Evolutionary conservation across 2,797 vertebrate species (phyloP).

Genomic region (Cichlasoma orientale): DNA sequence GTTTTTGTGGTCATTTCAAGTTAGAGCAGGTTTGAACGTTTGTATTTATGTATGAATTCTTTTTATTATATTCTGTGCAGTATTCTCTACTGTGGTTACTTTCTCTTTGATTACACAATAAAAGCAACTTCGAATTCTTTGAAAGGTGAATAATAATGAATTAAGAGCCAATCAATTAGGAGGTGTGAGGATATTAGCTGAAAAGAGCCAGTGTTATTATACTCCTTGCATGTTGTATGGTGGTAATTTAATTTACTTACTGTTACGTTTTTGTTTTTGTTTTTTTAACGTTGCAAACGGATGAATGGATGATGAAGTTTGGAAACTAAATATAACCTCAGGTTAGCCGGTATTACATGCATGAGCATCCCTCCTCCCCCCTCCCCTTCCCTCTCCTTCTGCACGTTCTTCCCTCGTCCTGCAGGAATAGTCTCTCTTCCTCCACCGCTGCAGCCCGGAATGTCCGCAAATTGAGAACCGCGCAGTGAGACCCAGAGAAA

Average conservation of each 20-base stretch:
- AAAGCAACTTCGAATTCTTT: not conserved
- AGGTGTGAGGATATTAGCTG: not conserved
- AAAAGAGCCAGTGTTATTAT: rapidly evolving
- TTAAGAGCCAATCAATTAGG: not conserved
- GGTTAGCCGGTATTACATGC: slow-evolving; percentile 2
- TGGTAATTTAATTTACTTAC: not conserved
- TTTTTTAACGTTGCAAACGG: not conserved
- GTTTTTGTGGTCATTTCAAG: no score
- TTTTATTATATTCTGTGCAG: not conserved
- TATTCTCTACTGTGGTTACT: not conserved
- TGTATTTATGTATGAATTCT: not conserved
- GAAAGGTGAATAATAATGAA: not conserved
- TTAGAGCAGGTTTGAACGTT: not conserved
- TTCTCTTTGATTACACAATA: not conserved
- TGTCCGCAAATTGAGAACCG: slow-evolving; percentile 66
- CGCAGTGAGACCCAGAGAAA: slow-evolving; percentile 17
- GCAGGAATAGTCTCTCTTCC: slow-evolving; percentile 69
- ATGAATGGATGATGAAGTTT: not conserved
- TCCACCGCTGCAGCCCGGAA: slow-evolving; percentile 71
- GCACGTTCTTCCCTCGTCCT: slow-evolving; percentile 70
- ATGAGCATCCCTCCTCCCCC: slow-evolving; percentile 22
- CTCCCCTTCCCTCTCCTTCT: slow-evolving; percentile 45
- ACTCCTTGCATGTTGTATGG: not conserved
- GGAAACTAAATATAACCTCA: not conserved
- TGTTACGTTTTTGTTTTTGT: not conserved